A percentile compares a stretch with the other conserved stretches of the same genome.
Evolutionary conservation across 2,113 vertebrate species (phyloP).

Genomic region (Psammodynastes pulverulentus): DNA sequence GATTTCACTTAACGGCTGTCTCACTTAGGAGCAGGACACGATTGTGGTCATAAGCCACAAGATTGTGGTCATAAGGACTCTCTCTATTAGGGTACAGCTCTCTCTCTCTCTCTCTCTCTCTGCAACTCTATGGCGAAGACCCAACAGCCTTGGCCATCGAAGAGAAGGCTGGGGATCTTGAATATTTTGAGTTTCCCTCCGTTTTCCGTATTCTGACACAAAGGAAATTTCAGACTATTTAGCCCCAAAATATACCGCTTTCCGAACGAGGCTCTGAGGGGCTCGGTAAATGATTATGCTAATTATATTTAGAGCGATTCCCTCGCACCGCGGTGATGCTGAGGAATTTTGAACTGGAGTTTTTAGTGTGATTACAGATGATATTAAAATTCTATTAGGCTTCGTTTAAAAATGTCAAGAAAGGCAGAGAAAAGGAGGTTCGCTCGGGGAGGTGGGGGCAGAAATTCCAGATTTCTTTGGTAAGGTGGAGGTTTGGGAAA

Average conservation of each 20-base stretch:
- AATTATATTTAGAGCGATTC: conserved; percentile 61
- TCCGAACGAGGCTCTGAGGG: conserved; percentile 51
- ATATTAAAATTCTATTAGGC: conserved; percentile 71
- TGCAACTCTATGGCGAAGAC: background rate
- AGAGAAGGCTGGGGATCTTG: background rate
- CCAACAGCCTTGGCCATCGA: too few relatives aligned
- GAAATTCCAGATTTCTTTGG: background rate
- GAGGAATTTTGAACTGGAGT: conserved; percentile 68
- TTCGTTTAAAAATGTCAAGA: conserved; percentile 39
- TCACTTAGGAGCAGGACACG: background rate
- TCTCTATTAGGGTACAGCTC: background rate
- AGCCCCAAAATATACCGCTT: conserved; percentile 55
- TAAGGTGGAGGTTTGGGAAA: too few relatives aligned
- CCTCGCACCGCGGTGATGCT: conserved; percentile 61
- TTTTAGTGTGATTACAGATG: conserved; percentile 71
- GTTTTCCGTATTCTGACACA: conserved; percentile 46
- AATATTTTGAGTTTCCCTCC: conserved; percentile 24
- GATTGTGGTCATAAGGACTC: background rate
- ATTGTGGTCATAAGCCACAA: background rate
- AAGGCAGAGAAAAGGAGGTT: background rate
- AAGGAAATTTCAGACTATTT: conserved; percentile 52
- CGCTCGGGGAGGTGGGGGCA: fast-evolving
- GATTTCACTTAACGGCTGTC: background rate
- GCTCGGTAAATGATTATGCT: conserved; percentile 60
- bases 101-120: background rate